A percentile compares a stretch with the other conserved stretches of the same genome.
Conservation (phyloP, 1,140 invertebrate species). For the Cotesia vestalis region DNA sequence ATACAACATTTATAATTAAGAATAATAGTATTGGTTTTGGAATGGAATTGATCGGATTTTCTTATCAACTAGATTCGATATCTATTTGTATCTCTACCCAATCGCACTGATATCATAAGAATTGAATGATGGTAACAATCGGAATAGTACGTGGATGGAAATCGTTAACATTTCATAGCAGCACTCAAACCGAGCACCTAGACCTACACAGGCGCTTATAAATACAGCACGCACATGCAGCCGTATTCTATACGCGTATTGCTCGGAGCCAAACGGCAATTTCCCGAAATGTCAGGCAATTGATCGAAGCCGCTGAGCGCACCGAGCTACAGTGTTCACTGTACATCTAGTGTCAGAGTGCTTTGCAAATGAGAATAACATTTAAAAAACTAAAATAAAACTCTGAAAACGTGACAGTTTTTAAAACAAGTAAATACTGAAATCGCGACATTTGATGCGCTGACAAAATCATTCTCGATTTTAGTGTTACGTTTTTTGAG, state of each 20-base stretch:
- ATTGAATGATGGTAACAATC: slow-evolving; percentile 3
- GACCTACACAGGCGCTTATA: background rate
- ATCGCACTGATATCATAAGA: slow-evolving; percentile 1
- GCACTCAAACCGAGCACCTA: background rate
- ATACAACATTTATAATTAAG: too few species aligned
- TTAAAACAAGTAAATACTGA: background rate
- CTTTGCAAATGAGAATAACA: background rate
- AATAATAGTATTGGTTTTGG: too few species aligned
- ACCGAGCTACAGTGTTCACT: background rate
- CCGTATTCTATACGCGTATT: background rate
- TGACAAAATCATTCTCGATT: slow-evolving; percentile 7
- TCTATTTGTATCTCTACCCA: background rate
- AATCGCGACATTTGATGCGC: slow-evolving; percentile 7
- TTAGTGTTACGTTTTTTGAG: background rate
- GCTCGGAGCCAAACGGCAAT: slow-evolving; percentile 14
- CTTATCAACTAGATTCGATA: too few species aligned
- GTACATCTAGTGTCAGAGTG: slow-evolving; percentile 1
- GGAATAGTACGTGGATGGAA: background rate
- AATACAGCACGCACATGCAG: background rate
- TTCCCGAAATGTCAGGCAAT: slow-evolving; percentile 10
- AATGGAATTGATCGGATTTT: too few species aligned
- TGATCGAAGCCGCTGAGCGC: slow-evolving; percentile 13
- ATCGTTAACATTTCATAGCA: background rate
- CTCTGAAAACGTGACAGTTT: background rate
- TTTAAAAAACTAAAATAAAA: background rate